Base-by-base conservation (phyloP, 2,888 invertebrate genomes). In the Biston stratarius region DNA sequence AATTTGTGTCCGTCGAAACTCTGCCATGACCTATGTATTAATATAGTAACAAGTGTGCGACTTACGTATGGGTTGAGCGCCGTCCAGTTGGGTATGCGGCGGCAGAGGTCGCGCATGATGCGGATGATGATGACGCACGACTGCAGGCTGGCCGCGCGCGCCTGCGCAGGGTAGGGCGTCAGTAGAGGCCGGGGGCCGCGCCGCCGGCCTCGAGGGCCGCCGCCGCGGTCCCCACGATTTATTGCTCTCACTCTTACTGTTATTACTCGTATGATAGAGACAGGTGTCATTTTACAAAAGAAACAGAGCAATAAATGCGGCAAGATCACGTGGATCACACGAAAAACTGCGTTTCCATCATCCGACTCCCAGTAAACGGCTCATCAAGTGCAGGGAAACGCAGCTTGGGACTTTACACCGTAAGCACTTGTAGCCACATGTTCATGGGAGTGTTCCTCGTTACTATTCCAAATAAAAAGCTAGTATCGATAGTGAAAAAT, bases 91-190 rank as follows among this genome's bases (percentile, higher is more conserved):
- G 98, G 97, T 68, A 98, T 97, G 82, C 99, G 96, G 87, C 97
- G 97, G 91, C 99, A 99, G 69, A 99, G 95, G 95, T 99, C 99
- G 77, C 99, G 95, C 91, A 99, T 95, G 83, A 99, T 97, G 75
- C 99, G 96, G 86, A 99, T 98, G 83, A 99, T 97, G 94, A 99
- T 97, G 72, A 99, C 98, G 91, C 99, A 99, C 78, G 98, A 99
- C 93, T 98, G 98, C 85, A 99, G 95, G 76, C 97, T 97, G 82
- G 98, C 97, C 75, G 99, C 99, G 94, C 98, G 98, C 96, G 99
- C 99, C 98, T 98, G 76, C 72, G 42, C 83, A 79, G 83, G 79
- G 33, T 73, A 59, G 63, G 67, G 64, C 52, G 61, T 24, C 14
- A 67, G 73, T 69, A 67, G 42, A 15, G 42, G 15, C 14, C 38